Conservation (phyloP, 2,888 invertebrate genomes). For the Tenthredo scrophulariae region DNA sequence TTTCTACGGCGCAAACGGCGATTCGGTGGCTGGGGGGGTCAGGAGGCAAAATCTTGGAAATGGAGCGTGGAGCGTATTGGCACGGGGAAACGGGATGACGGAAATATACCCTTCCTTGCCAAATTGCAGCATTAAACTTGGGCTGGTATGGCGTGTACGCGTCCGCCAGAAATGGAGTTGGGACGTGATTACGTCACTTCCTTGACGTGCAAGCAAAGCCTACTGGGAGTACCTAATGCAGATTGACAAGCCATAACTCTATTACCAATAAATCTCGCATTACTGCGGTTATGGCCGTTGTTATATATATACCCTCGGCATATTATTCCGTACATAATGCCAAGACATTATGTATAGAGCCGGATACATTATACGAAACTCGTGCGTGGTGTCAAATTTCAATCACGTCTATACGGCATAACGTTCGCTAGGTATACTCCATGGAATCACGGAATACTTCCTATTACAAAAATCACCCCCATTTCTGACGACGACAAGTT, state of each 20-base stretch:
- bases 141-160: slow-evolving; percentile 16
- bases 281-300: slow-evolving; percentile 54
- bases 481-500: too few relatives aligned
- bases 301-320: neutral
- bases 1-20: neutral
- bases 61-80: slow-evolving; percentile 24
- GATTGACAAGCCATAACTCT: slow-evolving; percentile 63
- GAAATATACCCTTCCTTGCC: slow-evolving; percentile 41
- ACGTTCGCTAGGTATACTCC: too few relatives aligned
- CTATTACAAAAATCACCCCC: neutral
- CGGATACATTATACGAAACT: neutral
- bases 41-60: slow-evolving; percentile 35
- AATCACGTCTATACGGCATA: neutral
- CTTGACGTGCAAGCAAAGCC: slow-evolving; percentile 46
- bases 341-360: neutral
- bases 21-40: neutral
- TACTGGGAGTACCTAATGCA: slow-evolving; percentile 58
- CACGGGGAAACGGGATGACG: slow-evolving; percentile 34
- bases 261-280: slow-evolving; percentile 62
- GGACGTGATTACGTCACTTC: slow-evolving; percentile 49
- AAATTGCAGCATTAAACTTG: slow-evolving; percentile 47
- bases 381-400: neutral
- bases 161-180: slow-evolving; percentile 36
- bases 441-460: neutral
- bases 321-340: neutral